Evolutionary conservation across 2,888 invertebrate species (phyloP).

Genomic region (Platerodrilus igneus): DNA sequence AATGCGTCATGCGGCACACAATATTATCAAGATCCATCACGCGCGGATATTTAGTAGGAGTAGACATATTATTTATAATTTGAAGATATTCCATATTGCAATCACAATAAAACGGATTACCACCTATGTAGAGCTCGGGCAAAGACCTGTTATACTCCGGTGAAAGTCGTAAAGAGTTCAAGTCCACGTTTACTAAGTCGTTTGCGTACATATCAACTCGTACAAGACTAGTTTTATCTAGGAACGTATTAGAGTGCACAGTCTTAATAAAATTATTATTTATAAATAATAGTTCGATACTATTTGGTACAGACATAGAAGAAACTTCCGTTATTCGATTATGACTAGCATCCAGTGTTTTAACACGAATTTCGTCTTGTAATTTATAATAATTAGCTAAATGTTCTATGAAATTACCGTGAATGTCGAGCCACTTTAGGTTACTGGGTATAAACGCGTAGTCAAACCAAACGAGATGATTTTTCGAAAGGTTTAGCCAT

Average conservation of each 20-base stretch:
- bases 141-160: conserved; percentile 66
- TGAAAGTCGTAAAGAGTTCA: conserved; percentile 75
- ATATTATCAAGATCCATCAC: conserved; percentile 87
- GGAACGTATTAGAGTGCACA: conserved; percentile 80
- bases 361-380: conserved; percentile 74
- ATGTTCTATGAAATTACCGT: conserved; percentile 83
- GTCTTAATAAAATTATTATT: conserved; percentile 82
- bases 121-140: conserved; percentile 86
- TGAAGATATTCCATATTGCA: conserved; percentile 96
- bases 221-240: conserved; percentile 77
- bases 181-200: conserved; percentile 74
- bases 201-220: conserved; percentile 89
- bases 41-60: conserved; percentile 76
- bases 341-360: conserved; percentile 84
- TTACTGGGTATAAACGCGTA: conserved; percentile 87
- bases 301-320: conserved; percentile 81
- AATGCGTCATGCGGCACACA: conserved; percentile 81
- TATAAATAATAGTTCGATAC: conserved; percentile 81
- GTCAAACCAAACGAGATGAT: conserved; percentile 89
- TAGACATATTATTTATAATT: conserved; percentile 80
- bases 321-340: conserved; percentile 80
- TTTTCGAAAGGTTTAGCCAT: conserved; percentile 86
- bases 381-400: conserved; percentile 85
- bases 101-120: conserved; percentile 91
- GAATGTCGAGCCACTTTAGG: conserved; percentile 86